Evolutionary conservation across 2,888 invertebrate species (phyloP).

Genomic region (Mythimna impura): DNA sequence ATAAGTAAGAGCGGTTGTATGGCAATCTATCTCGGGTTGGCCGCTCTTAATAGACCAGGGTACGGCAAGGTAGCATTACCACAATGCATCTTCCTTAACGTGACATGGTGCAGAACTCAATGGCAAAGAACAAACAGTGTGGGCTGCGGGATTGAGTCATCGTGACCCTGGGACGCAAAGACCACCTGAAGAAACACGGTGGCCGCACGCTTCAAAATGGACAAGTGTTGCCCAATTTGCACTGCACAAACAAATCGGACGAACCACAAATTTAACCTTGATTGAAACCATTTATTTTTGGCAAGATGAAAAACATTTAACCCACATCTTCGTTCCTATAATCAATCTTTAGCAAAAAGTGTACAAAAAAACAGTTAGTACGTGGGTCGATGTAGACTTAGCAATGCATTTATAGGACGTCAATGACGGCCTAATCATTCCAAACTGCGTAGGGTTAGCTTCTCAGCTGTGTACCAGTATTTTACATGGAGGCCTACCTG

Average conservation of each 20-base stretch:
- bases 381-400: background rate
- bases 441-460: background rate
- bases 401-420: background rate
- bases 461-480: no score
- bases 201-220: no score
- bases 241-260: background rate
- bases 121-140: no score
- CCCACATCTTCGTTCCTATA: conserved; percentile 2
- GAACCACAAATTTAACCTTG: background rate
- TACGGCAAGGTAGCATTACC: no score
- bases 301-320: background rate
- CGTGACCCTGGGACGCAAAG: no score
- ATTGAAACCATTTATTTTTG: conserved; percentile 11
- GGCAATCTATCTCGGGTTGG: no score
- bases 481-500: background rate
- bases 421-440: background rate
- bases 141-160: no score
- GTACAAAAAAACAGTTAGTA: background rate
- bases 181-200: no score
- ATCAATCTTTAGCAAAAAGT: conserved; percentile 1
- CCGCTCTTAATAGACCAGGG: no score
- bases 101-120: no score
- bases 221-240: background rate
- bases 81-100: no score
- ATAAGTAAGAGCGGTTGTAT: no score